These are phyloP conservation scores for Chunga burmeisteri DNA, from an alignment of 2,113 vertebrate species.

Conservation along the genomic window DNA sequence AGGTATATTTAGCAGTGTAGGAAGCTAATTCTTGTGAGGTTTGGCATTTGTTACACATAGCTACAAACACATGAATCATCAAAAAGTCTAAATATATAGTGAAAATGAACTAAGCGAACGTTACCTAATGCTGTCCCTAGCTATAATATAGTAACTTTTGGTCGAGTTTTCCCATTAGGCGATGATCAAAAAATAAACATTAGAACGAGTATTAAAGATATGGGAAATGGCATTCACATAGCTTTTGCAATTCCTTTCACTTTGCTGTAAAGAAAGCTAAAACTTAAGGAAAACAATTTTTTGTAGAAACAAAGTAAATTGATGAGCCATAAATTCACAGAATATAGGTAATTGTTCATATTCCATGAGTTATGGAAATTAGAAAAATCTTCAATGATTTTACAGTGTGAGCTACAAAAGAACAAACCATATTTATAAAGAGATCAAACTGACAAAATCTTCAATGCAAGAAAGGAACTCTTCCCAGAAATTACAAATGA, in stretches of 20 bases:
- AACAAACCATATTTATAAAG: slow-evolving; percentile 11
- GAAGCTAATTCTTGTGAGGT: neutral
- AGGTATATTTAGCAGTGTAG: neutral
- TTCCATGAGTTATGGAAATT: neutral
- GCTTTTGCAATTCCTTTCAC: neutral
- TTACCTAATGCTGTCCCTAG: neutral
- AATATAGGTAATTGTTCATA: slow-evolving; percentile 39
- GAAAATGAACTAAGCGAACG: neutral
- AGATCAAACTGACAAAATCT: slow-evolving; percentile 46
- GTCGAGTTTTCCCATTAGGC: neutral
- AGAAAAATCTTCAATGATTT: too few species aligned
- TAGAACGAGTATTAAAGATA: neutral
- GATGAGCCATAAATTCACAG: slow-evolving; percentile 47
- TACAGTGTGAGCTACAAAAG: slow-evolving; percentile 21
- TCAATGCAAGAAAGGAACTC: neutral
- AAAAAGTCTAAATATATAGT: neutral
- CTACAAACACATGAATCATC: neutral
- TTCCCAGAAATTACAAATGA: neutral
- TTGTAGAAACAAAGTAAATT: slow-evolving; percentile 34
- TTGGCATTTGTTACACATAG: neutral
- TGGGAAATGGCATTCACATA: neutral
- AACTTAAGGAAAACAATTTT: slow-evolving; percentile 4
- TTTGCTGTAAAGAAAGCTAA: neutral
- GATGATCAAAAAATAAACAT: neutral
- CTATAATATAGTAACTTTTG: neutral